Evolutionary conservation across 2,113 vertebrate genomes (phyloP).

Genomic region (Hippocampus guttulatus): DNA sequence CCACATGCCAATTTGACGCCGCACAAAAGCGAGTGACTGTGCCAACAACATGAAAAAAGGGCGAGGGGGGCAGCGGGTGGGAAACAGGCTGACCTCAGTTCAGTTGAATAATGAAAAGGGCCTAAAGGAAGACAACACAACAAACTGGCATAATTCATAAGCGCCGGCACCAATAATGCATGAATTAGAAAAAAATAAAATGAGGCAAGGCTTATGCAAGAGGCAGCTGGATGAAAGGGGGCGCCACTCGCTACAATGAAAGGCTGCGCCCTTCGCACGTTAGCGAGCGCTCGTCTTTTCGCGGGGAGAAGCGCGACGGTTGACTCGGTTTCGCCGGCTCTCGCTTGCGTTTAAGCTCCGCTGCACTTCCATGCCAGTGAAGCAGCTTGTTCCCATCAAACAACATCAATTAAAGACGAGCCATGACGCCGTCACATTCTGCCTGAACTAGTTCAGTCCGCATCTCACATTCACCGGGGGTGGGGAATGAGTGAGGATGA

Average conservation of each 20-base stretch:
- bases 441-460: constrained; percentile 57
- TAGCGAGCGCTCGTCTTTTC: too few relatives aligned
- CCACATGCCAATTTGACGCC: background rate
- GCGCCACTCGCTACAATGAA: background rate
- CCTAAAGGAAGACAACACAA: constrained; percentile 10
- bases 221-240: background rate
- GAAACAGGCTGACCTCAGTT: background rate
- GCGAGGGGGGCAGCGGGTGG: background rate
- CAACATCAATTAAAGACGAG: constrained; percentile 53
- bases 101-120: constrained; percentile 16
- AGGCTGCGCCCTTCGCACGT: background rate
- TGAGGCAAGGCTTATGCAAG: background rate
- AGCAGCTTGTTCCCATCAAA: constrained; percentile 50
- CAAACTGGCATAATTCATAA: background rate
- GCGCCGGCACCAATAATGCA: background rate
- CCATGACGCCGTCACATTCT: constrained; percentile 26
- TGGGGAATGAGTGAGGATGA: background rate
- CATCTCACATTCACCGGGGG: constrained; percentile 49
- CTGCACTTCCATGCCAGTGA: constrained; percentile 28
- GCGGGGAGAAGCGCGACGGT: background rate
- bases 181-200: background rate
- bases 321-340: background rate
- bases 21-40: background rate
- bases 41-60: background rate
- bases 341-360: background rate